A percentile compares a stretch with the other conserved stretches of the same genome.
Conservation (phyloP, 2,797 vertebrate genomes). For the Molossus molossus region DNA sequence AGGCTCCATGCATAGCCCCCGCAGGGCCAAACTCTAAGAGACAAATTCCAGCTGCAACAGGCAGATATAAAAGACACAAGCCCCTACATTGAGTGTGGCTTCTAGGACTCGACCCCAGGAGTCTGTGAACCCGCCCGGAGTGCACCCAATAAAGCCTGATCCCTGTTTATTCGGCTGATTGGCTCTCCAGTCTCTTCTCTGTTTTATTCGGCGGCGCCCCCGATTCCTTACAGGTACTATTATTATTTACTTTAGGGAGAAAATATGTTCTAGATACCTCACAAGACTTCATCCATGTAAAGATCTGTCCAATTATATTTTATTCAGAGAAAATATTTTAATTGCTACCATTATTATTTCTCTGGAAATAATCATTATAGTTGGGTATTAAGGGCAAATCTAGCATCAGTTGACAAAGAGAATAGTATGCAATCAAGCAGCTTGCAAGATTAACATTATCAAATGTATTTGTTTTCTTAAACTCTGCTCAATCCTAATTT, state of each 20-base stretch:
- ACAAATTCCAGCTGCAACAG: too few species aligned
- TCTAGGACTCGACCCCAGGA: too few species aligned
- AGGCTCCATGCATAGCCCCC: too few species aligned
- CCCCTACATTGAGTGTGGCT: too few species aligned
- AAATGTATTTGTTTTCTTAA: conserved; percentile 55
- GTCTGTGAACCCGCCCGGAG: too few species aligned
- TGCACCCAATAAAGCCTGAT: too few species aligned
- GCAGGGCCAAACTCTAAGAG: too few species aligned
- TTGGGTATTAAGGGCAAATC: conserved; percentile 20
- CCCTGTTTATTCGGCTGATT: too few species aligned
- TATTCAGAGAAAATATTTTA: conserved; percentile 48
- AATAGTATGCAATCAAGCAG: neutral
- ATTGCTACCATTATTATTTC: conserved; percentile 8
- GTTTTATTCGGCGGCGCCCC: too few species aligned
- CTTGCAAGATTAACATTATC: conserved; percentile 39
- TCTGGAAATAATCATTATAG: conserved; percentile 50
- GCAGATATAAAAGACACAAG: too few species aligned
- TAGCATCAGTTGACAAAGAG: conserved; percentile 18
- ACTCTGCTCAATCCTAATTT: conserved; percentile 41
- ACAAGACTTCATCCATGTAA: neutral
- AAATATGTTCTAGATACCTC: neutral
- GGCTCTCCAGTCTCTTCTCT: too few species aligned
- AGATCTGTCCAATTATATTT: conserved; percentile 46
- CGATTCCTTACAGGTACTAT: too few species aligned
- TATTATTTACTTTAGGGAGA: neutral